Evolutionary conservation across 2,113 vertebrate genomes (phyloP).

Genomic region (Tricholaema leucomelas): DNA sequence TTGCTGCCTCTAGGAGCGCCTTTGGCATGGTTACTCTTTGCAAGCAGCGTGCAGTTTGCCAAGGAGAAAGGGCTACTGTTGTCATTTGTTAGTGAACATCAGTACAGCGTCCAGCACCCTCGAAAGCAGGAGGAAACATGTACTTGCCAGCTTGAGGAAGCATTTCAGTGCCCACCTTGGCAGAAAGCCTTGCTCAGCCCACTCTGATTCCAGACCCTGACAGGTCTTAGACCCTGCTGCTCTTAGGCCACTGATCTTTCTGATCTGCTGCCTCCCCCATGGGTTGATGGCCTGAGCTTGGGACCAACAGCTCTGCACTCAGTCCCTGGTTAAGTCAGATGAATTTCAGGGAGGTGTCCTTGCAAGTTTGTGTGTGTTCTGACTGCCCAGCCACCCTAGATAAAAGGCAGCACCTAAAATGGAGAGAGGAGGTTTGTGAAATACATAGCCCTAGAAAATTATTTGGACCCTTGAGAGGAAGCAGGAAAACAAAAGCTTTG

Average conservation of each 20-base stretch:
- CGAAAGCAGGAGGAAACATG: not conserved
- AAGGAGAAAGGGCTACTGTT: constrained; percentile 41
- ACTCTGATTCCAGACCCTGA: not conserved
- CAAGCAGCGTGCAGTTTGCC: not conserved
- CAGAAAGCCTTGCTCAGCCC: not conserved
- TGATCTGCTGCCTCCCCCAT: not conserved
- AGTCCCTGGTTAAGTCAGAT: not conserved
- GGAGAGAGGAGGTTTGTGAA: too few species aligned
- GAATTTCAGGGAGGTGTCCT: not conserved
- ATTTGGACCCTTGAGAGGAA: not conserved
- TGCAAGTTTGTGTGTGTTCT: not conserved
- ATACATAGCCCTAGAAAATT: not conserved
- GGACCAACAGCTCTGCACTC: not conserved
- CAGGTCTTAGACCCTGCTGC: not conserved
- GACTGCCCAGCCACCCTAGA: not conserved
- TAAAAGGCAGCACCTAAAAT: not conserved
- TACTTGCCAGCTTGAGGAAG: not conserved
- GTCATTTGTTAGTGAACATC: not conserved
- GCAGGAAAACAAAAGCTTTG: not conserved
- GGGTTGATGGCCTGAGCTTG: accelerated
- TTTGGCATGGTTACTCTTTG: not conserved
- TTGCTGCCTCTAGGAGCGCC: not conserved
- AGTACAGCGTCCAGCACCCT: not conserved
- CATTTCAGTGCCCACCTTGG: not conserved
- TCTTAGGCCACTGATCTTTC: not conserved